Percentiles rank a stretch among this genome's conserved stretches.
phyloP scores from a whole-genome alignment of 2,888 invertebrate species.

The Trachelus stipa region DNA sequence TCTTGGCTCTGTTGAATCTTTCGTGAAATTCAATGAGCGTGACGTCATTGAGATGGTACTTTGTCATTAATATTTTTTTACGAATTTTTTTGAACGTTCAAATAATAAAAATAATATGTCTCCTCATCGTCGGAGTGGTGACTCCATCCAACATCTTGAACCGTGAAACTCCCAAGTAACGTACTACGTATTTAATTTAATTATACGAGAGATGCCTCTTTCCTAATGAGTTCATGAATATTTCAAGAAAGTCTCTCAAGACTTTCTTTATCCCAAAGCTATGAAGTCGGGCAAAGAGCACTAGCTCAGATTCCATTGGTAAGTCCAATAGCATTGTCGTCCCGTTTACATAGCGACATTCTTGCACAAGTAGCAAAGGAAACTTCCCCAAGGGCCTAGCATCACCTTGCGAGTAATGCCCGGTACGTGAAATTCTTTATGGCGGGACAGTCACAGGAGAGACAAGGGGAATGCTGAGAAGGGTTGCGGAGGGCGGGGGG shows the following conservation, averaged over 20 bases:
- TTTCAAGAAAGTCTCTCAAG: not conserved
- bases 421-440: constrained; percentile 26
- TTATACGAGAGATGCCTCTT: not conserved
- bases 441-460: constrained; percentile 17
- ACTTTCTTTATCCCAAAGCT: not conserved
- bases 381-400: not conserved
- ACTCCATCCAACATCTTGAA: not conserved
- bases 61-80: not conserved
- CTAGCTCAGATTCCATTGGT: not conserved
- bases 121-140: not conserved
- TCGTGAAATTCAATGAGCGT: not conserved
- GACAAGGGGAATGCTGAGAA: constrained; percentile 8
- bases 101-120: not conserved
- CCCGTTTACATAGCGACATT: not conserved
- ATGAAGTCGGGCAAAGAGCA: not conserved
- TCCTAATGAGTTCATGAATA: not conserved
- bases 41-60: not conserved
- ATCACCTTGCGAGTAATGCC: not conserved
- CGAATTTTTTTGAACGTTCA: not conserved
- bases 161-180: not conserved
- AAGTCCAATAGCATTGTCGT: not conserved
- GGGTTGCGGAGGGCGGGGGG: constrained; percentile 13
- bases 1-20: not conserved
- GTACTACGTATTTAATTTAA: not conserved
- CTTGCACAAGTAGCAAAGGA: not conserved